Evolutionary conservation across 2,888 invertebrate genomes (phyloP).

Genomic region (Protophormia terraenovae): DNA sequence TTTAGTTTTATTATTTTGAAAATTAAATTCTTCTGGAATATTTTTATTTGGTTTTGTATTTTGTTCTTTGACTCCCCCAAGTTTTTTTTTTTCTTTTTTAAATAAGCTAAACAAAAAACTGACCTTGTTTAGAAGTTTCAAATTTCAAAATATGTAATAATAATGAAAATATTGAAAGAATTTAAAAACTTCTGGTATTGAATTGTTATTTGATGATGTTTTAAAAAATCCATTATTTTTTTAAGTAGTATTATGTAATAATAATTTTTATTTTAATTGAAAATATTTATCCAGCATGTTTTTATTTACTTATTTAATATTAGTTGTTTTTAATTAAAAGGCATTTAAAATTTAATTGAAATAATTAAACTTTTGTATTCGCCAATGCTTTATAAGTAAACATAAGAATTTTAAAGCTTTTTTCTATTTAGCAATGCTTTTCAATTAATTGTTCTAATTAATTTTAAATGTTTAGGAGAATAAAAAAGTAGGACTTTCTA

Average conservation of each 20-base stretch:
- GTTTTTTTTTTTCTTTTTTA: not conserved
- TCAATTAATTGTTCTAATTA: too few relatives aligned
- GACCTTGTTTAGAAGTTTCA: conserved; percentile 47
- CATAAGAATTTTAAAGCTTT: too few relatives aligned
- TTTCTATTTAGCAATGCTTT: too few relatives aligned
- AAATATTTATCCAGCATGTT: not conserved
- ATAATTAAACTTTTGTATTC: too few relatives aligned
- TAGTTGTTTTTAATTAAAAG: too few relatives aligned
- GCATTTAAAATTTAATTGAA: too few relatives aligned
- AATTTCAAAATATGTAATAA: conserved; percentile 60
- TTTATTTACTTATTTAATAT: too few relatives aligned
- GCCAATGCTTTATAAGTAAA: too few relatives aligned
- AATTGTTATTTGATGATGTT: not conserved
- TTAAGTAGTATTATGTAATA: not conserved
- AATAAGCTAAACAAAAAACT: conserved; percentile 4
- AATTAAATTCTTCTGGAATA: not conserved
- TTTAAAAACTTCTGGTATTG: not conserved
- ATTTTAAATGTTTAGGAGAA: too few relatives aligned
- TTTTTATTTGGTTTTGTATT: not conserved
- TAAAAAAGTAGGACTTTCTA: too few relatives aligned
- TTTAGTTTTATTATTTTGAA: not conserved
- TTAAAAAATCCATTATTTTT: not conserved
- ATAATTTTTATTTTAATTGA: not conserved
- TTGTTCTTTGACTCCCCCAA: conserved; percentile 38
- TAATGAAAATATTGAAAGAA: not conserved